Conservation (phyloP, 2,113 vertebrate species). For the Grammomys surdaster region DNA sequence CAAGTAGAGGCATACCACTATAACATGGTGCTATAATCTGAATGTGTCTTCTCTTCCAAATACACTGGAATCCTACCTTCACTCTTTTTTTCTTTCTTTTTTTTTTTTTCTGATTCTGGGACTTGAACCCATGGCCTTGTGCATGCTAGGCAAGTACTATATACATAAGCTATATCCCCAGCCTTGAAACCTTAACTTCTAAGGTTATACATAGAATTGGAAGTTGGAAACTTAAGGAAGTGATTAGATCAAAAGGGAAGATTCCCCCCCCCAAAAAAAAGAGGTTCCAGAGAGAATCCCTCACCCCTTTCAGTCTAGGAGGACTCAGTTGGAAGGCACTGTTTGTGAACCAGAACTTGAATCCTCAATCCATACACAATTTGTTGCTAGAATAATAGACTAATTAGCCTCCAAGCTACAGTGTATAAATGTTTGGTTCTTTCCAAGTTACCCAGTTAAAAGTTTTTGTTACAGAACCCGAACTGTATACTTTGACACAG, state of each 20-base stretch:
- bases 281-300: not conserved
- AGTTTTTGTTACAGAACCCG: not conserved
- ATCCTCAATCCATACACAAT: not conserved
- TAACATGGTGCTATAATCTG: not conserved
- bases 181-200: not conserved
- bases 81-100: not conserved
- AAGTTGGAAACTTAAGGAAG: not conserved
- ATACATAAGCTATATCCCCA: not conserved
- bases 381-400: not conserved
- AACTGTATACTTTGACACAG: not conserved
- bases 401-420: not conserved
- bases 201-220: not conserved
- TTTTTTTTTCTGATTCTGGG: not conserved
- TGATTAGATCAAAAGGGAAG: not conserved
- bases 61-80: not conserved
- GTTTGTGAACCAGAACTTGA: not conserved
- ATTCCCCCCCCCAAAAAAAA: not conserved
- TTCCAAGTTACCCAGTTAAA: not conserved
- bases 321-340: not conserved
- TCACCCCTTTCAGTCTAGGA: not conserved
- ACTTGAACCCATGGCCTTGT: not conserved
- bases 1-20: not conserved
- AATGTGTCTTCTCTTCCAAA: not conserved
- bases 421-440: not conserved
- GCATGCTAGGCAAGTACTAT: not conserved